Base-by-base conservation (phyloP, 2,797 vertebrate species). In the Danio choprae region DNA sequence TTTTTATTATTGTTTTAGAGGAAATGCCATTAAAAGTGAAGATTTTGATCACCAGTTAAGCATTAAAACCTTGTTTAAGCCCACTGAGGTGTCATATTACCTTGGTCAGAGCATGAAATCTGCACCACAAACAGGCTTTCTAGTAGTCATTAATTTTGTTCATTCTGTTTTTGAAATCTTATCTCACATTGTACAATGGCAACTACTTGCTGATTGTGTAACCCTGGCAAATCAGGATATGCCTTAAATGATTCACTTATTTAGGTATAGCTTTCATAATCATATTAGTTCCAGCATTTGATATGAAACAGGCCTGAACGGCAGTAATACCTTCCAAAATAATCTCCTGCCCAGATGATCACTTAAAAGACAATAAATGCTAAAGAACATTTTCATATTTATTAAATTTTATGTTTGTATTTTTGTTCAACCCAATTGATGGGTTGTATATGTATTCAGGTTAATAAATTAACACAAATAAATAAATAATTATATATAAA, bases 61-160 rank as follows among this genome's bases (percentile, higher is more conserved):
- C 41, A 46, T 77, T 58, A 46, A 46, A 7, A 5, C 51, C 74
- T 38, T 68, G 40, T 67, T 59, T 77, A 43, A 63, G 53, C 41
- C 18, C 50, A 65, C 40, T 55, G 22, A 18, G 3, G 10, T 46
- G 53, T 46, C 43, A 56, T 29, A 16, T 15, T 44, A 65, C 40
- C 10, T 67, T 7, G 56, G 51, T 67, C 74, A 64, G 48, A 41
- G 60, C 60, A 64, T 64, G 48, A 53, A n/a, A 64, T 64, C 18
- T 58, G 5, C 13, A 3, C 18, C 18, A 16, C n/a, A 40, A 38
- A 18, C 15, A 18, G 16, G 15, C 36, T 62, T 7, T 40, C 36
- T 9, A 41, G 8, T 1, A 18, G 16, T 43, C 36, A 41, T 36
- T 59, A 13, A 6, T 22, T 20, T 15, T 20, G 1, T 40, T 18